Evolutionary conservation across 2,888 invertebrate genomes (phyloP).

Genomic region (Eulithis prunata): DNA sequence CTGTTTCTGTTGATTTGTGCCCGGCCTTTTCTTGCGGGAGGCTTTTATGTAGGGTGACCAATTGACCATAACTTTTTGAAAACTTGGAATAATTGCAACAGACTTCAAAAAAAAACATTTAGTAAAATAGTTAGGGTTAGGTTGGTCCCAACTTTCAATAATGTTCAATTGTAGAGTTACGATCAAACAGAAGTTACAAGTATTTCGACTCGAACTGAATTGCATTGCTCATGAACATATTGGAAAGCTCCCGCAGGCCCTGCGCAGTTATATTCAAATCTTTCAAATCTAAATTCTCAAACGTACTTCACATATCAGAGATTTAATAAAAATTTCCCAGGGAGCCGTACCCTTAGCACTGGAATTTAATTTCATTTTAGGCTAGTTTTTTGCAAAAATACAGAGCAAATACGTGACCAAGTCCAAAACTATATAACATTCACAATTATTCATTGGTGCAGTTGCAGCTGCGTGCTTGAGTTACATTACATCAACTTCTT

Average conservation of each 20-base stretch:
- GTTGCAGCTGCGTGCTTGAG: no score
- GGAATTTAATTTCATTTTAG: neutral
- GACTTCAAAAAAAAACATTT: neutral
- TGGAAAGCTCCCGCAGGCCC: slow-evolving; percentile 51
- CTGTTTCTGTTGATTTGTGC: no score
- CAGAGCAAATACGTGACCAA: no score
- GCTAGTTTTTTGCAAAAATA: no score
- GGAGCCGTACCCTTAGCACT: slow-evolving; percentile 38
- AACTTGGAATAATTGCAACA: no score
- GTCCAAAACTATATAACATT: no score
- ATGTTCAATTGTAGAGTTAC: slow-evolving; percentile 1
- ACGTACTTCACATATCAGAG: slow-evolving; percentile 67
- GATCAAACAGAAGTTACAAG: slow-evolving; percentile 19
- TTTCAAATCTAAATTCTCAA: slow-evolving; percentile 66
- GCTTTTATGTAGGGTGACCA: slow-evolving; percentile 23
- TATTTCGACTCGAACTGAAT: slow-evolving; percentile 48
- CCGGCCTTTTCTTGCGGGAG: slow-evolving; percentile 8
- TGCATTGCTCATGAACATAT: slow-evolving; percentile 58
- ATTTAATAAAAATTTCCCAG: slow-evolving; percentile 71
- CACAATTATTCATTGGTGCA: no score
- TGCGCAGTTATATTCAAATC: slow-evolving; percentile 62
- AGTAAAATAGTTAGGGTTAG: no score
- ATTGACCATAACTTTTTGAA: slow-evolving; percentile 9
- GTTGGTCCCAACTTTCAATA: neutral
- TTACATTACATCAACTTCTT: no score